A percentile compares a stretch with the other conserved stretches of the same genome.
Conservation (phyloP, 2,888 invertebrate species). For the Leptarthrus brevirostris region DNA sequence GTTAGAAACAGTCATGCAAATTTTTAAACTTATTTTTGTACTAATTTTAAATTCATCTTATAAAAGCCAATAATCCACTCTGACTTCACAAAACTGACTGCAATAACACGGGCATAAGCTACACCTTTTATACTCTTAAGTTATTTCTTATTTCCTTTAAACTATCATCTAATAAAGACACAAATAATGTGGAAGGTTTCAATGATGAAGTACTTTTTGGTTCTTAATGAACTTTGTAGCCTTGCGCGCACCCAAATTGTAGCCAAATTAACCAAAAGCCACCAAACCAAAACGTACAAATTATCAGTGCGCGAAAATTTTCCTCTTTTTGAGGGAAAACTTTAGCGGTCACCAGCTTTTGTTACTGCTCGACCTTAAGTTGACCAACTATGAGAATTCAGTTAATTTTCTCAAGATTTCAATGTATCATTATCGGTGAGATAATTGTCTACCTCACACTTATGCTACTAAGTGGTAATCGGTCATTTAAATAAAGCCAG, state of each 20-base stretch:
- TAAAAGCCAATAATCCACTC: neutral
- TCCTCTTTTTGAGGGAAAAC: neutral
- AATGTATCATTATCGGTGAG: constrained; percentile 18
- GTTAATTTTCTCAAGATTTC: neutral
- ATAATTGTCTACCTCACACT: neutral
- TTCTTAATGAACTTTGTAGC: constrained; percentile 6
- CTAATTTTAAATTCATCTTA: constrained; percentile 55
- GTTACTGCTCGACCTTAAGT: neutral
- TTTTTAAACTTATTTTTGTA: too few relatives aligned
- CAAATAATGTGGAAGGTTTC: neutral
- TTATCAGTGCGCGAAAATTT: constrained; percentile 40
- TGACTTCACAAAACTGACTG: neutral
- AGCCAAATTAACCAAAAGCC: constrained; percentile 10
- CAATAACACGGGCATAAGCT: neutral
- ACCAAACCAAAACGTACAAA: constrained; percentile 4
- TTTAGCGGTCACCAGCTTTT: neutral
- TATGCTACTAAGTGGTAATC: too few relatives aligned
- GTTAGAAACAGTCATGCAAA: too few relatives aligned
- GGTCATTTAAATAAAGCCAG: too few relatives aligned
- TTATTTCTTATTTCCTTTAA: neutral
- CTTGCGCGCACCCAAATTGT: constrained; percentile 10
- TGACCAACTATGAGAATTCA: neutral
- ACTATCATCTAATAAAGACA: neutral
- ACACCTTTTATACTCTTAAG: constrained; percentile 17
- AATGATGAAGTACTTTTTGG: neutral